These are phyloP conservation scores for Magallana gigas DNA, from an alignment of 1,140 invertebrate genomes.

Conservation along the genomic window DNA sequence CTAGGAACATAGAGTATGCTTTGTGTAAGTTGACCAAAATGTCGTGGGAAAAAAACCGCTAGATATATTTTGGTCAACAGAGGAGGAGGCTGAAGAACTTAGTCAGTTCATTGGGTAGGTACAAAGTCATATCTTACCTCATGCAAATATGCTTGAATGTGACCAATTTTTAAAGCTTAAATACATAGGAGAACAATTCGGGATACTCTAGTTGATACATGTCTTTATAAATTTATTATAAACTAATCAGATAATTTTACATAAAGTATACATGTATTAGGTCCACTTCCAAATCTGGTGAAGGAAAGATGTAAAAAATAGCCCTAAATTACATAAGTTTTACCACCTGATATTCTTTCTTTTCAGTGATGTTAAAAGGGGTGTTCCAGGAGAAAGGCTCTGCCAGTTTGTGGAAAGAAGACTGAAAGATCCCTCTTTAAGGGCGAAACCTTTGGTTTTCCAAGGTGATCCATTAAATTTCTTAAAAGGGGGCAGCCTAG, in stretches of 20 bases:
- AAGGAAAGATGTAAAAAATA: too few species aligned
- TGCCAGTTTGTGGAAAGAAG: not conserved
- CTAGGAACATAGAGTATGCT: not conserved
- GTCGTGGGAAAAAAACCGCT: not conserved
- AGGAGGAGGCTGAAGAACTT: not conserved
- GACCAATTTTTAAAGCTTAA: too few species aligned
- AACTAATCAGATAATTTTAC: too few species aligned
- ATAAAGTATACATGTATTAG: too few species aligned
- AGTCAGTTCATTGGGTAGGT: slow-evolving; percentile 11
- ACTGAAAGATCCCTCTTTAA: not conserved
- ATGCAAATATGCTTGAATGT: too few species aligned
- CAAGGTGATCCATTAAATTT: not conserved
- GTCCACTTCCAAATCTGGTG: too few species aligned
- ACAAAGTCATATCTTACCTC: too few species aligned
- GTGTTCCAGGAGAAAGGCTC: not conserved
- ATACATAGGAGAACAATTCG: too few species aligned
- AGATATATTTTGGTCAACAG: not conserved
- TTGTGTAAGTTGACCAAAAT: not conserved
- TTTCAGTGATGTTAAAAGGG: slow-evolving; percentile 14
- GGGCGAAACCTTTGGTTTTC: not conserved
- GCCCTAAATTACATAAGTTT: too few species aligned
- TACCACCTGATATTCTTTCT: not conserved
- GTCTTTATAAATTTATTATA: too few species aligned
- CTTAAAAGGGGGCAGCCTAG: not conserved
- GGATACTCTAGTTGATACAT: too few species aligned